phyloP scores from a whole-genome alignment of 2,797 vertebrate genomes.

The Lepilemur ruficaudatus region DNA sequence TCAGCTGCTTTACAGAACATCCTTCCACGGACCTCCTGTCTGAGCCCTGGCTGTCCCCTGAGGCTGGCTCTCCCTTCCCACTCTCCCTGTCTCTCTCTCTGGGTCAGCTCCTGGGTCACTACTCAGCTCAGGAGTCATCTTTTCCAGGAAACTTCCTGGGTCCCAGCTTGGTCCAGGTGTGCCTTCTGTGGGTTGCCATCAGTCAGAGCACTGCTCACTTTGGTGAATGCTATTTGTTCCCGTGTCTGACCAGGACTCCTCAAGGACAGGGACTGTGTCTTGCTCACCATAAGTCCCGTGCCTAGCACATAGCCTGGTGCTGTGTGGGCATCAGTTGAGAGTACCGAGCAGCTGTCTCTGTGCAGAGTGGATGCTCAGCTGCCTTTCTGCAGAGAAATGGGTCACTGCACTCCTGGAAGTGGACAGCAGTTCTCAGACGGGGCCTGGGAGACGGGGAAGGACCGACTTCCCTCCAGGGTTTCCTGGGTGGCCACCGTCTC shows the following conservation, averaged over 20 bases:
- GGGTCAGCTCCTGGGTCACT: not conserved
- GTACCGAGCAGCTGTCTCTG: not conserved
- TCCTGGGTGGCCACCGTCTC: not conserved
- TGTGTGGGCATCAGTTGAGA: not conserved
- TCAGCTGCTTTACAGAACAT: not conserved
- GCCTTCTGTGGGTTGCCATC: not conserved
- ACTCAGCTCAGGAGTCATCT: not conserved
- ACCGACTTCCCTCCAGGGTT: not conserved
- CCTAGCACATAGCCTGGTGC: not conserved
- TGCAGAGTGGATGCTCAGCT: not conserved
- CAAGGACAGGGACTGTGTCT: not conserved
- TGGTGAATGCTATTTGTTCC: not conserved
- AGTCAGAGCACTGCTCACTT: not conserved
- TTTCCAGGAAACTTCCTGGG: not conserved
- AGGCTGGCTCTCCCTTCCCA: not conserved
- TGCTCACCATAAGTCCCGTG: not conserved
- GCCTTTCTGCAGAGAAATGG: not conserved
- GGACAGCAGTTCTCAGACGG: not conserved
- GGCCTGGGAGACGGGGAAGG: too few relatives aligned
- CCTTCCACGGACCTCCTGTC: not conserved
- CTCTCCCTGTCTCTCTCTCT: not conserved
- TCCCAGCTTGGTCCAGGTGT: rapidly evolving
- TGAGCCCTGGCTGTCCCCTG: not conserved
- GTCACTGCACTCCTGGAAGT: not conserved
- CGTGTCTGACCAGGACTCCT: not conserved